These are phyloP conservation scores for Planiliza haematocheilus DNA, from an alignment of 2,113 vertebrate genomes.

Conservation along the genomic window DNA sequence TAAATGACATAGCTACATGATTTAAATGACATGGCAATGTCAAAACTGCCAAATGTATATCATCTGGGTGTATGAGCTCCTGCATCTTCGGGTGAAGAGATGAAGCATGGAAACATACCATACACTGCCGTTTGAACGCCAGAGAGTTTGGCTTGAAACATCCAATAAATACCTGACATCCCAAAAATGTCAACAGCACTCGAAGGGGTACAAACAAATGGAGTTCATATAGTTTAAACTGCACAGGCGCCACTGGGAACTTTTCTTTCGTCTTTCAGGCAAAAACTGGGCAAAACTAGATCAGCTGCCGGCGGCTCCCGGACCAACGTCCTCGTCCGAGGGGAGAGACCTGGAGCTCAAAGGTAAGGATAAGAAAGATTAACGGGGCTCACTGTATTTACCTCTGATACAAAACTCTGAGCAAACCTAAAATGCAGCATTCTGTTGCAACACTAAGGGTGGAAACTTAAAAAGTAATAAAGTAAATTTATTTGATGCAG, in stretches of 20 bases:
- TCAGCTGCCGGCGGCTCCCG: slow-evolving; percentile 63
- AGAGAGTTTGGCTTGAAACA: neutral
- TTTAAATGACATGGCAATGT: too few relatives aligned
- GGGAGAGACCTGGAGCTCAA: slow-evolving; percentile 75
- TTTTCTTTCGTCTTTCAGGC: slow-evolving; percentile 66
- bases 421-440: neutral
- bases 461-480: too few relatives aligned
- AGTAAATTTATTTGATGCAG: neutral
- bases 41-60: too few relatives aligned
- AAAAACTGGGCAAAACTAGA: slow-evolving; percentile 75
- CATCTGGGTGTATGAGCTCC: neutral
- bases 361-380: slow-evolving; percentile 64
- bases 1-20: too few relatives aligned
- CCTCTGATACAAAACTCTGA: too few relatives aligned
- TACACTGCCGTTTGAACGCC: neutral
- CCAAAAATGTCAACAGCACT: neutral
- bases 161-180: neutral
- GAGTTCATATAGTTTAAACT: neutral
- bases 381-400: too few relatives aligned
- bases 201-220: neutral
- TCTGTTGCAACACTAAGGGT: too few relatives aligned
- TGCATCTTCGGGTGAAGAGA: neutral
- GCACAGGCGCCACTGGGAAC: neutral
- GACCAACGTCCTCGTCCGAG: slow-evolving; percentile 73
- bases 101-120: neutral